These are phyloP conservation scores for Tetramorium bicarinatum DNA, from an alignment of 2,888 invertebrate genomes.

Conservation along the genomic window DNA sequence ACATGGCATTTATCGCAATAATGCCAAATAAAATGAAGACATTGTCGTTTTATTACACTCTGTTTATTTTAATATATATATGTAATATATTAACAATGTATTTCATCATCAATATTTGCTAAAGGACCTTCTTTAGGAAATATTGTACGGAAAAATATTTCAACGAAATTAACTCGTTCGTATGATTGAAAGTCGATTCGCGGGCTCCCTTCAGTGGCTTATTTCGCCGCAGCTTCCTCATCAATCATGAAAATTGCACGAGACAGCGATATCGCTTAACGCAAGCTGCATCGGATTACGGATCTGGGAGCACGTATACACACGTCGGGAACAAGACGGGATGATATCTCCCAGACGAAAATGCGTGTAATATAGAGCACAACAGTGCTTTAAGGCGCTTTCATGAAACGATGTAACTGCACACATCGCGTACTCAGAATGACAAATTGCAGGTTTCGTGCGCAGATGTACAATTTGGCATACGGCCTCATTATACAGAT, in stretches of 20 bases:
- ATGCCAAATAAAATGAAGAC: neutral
- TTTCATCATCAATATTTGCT: neutral
- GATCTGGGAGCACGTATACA: neutral
- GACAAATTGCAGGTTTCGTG: slow-evolving; percentile 24
- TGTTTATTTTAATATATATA: too few species aligned
- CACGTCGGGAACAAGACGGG: neutral
- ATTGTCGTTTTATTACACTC: neutral
- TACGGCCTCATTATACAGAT: slow-evolving; percentile 21
- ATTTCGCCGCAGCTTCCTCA: slow-evolving; percentile 26
- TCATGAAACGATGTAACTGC: slow-evolving; percentile 8
- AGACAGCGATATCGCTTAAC: slow-evolving; percentile 34
- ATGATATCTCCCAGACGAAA: slow-evolving; percentile 26
- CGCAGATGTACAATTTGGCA: neutral
- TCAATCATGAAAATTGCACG: slow-evolving; percentile 37
- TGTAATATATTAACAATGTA: neutral
- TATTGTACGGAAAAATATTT: neutral
- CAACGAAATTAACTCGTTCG: slow-evolving; percentile 31
- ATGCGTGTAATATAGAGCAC: neutral
- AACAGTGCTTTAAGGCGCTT: neutral
- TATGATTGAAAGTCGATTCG: slow-evolving; percentile 19
- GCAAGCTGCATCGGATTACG: slow-evolving; percentile 14
- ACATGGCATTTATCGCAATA: neutral
- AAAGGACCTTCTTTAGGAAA: neutral
- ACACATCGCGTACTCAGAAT: neutral
- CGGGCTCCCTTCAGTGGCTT: neutral